Conservation (phyloP, 2,888 invertebrate genomes). For the Pycnomerus fuliginosus region DNA sequence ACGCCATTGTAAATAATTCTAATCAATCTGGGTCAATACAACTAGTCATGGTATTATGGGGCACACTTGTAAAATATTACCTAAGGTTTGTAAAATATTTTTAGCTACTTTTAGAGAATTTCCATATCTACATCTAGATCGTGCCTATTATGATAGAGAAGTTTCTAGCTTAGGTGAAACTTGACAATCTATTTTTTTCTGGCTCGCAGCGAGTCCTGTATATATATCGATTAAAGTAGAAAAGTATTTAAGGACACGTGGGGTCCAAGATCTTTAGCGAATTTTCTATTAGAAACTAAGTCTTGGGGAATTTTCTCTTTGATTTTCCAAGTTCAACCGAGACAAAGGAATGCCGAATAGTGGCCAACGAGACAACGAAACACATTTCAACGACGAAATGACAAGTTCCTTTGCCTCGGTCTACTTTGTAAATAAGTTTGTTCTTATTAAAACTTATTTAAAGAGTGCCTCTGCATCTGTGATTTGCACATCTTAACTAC, state of each 20-base stretch:
- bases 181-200: constrained; percentile 25
- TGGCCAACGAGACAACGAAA: too few species aligned
- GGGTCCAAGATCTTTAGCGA: constrained; percentile 15
- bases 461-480: constrained; percentile 51
- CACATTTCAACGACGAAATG: too few species aligned
- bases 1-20: too few species aligned
- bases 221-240: constrained; percentile 10
- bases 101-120: constrained; percentile 23
- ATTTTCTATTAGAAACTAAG: neutral
- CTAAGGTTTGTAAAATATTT: constrained; percentile 24
- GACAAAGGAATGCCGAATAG: too few species aligned
- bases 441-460: constrained; percentile 22
- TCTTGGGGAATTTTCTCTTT: neutral
- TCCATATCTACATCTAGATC: constrained; percentile 26
- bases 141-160: constrained; percentile 25
- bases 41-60: constrained; percentile 36
- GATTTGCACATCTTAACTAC: constrained; percentile 45
- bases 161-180: neutral
- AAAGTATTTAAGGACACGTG: too few species aligned
- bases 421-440: too few species aligned
- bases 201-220: constrained; percentile 23
- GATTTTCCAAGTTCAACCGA: neutral
- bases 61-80: constrained; percentile 32
- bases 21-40: constrained; percentile 23
- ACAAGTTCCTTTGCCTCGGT: too few species aligned